Conservation (phyloP, 2,113 vertebrate genomes). For the Albula glossodonta region DNA sequence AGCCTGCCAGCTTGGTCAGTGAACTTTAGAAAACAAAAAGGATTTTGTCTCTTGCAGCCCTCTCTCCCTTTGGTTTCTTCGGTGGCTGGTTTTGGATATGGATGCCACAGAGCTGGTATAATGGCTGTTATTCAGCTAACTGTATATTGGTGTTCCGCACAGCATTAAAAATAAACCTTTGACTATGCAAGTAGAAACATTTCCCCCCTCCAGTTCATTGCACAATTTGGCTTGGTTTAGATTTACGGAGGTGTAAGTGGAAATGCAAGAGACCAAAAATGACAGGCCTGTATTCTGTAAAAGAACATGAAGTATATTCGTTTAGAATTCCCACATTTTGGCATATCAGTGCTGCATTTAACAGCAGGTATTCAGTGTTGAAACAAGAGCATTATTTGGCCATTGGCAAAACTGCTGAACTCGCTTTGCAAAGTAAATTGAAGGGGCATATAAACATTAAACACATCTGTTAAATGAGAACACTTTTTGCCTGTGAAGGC, state of each 20-base stretch:
- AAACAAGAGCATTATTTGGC: neutral
- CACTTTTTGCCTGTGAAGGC: neutral
- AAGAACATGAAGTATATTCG: neutral
- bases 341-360: neutral
- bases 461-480: neutral
- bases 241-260: neutral
- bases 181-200: too few species aligned
- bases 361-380: neutral
- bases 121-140: neutral
- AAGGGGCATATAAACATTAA: neutral
- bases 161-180: too few species aligned
- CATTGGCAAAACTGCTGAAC: neutral
- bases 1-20: slow-evolving; percentile 41
- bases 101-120: neutral
- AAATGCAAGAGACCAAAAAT: neutral
- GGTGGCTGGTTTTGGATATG: neutral
- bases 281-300: neutral
- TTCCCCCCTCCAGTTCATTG: neutral
- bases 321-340: neutral
- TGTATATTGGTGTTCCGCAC: neutral
- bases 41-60: slow-evolving; percentile 1
- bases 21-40: slow-evolving; percentile 22
- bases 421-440: neutral
- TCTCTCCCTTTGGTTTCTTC: slow-evolving; percentile 4
- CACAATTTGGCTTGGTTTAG: neutral